Evolutionary conservation across 2,113 vertebrate species (phyloP).

Genomic region (Gymnorhina tibicen): DNA sequence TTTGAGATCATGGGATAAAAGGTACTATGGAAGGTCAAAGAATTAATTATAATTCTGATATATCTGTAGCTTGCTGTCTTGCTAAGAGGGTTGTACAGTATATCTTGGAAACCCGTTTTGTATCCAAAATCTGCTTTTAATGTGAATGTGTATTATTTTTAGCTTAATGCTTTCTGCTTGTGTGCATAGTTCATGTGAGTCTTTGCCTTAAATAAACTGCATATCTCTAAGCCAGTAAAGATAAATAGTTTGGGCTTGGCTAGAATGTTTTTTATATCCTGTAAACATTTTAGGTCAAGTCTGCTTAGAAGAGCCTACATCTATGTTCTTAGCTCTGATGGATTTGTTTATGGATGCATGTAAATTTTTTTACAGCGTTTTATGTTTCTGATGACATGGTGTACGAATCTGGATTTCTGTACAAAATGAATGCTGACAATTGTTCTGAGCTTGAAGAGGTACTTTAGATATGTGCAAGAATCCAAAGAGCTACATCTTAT

Average conservation of each 20-base stretch:
- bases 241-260: not conserved
- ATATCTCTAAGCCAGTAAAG: not conserved
- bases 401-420: not conserved
- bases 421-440: not conserved
- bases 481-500: not conserved
- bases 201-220: not conserved
- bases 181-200: not conserved
- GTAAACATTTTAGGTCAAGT: not conserved
- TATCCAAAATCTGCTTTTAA: not conserved
- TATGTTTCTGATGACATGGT: not conserved
- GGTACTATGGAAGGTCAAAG: not conserved
- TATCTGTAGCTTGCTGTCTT: not conserved
- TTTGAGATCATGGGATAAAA: conserved; percentile 6
- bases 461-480: not conserved
- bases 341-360: not conserved
- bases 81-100: not conserved
- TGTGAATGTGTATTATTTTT: not conserved
- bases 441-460: not conserved
- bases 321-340: not conserved
- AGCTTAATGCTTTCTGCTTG: not conserved
- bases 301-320: not conserved
- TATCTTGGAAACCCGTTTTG: not conserved
- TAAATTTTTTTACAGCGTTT: not conserved
- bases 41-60: not conserved
- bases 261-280: not conserved